Evolutionary conservation across 1,140 invertebrate genomes (phyloP).

Genomic region (Triops cancriformis): DNA sequence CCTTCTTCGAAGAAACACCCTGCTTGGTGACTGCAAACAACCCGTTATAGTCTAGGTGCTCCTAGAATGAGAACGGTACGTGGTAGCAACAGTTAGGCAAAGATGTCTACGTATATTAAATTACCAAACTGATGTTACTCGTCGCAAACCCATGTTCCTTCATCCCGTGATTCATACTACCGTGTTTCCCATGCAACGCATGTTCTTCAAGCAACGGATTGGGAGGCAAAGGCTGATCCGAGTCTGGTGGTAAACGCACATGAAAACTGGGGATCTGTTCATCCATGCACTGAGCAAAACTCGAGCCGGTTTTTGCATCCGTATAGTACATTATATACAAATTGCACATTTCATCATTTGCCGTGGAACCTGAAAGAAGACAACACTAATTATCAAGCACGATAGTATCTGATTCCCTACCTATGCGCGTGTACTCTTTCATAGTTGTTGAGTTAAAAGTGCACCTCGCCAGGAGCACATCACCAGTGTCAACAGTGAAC

Average conservation of each 20-base stretch:
- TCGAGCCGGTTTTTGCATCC: slow-evolving; percentile 32
- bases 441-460: slow-evolving; percentile 39
- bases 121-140: not conserved
- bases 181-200: slow-evolving; percentile 32
- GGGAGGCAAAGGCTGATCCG: slow-evolving; percentile 39
- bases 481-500: slow-evolving; percentile 34
- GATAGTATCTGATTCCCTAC: slow-evolving; percentile 30
- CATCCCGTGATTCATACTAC: not conserved
- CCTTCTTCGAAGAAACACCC: not conserved
- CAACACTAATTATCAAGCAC: not conserved
- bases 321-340: slow-evolving; percentile 59
- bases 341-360: slow-evolving; percentile 61
- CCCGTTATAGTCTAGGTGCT: not conserved
- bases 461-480: slow-evolving; percentile 40
- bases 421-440: slow-evolving; percentile 34
- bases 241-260: slow-evolving; percentile 36
- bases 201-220: slow-evolving; percentile 43
- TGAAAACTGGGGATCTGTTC: slow-evolving; percentile 29
- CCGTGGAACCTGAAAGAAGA: slow-evolving; percentile 41
- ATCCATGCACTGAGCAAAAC: slow-evolving; percentile 30
- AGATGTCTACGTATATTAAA: not conserved
- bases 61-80: not conserved
- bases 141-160: not conserved
- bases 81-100: not conserved
- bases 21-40: not conserved